phyloP scores from a whole-genome alignment of 2,113 vertebrate species.

The Dissostichus mawsoni region DNA sequence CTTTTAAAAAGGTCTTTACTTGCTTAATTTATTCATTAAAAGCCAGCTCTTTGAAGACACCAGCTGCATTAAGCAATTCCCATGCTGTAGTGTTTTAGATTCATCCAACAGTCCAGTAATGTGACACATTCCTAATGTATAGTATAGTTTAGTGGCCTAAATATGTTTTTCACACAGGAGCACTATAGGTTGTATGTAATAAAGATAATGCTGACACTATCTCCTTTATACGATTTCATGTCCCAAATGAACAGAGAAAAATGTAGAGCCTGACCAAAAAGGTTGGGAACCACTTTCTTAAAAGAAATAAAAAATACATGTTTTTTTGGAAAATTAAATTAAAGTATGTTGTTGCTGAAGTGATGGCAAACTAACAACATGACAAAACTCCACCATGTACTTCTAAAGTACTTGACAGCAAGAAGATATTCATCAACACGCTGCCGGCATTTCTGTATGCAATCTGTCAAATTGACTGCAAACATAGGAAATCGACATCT shows the following conservation, averaged over 20 bases:
- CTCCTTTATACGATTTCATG: neutral
- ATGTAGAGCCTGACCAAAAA: too few relatives aligned
- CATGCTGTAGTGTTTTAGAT: neutral
- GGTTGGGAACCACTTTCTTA: neutral
- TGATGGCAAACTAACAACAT: neutral
- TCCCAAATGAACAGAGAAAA: too few relatives aligned
- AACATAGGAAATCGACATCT: neutral
- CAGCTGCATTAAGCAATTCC: neutral
- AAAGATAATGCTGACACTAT: neutral
- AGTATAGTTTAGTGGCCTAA: neutral
- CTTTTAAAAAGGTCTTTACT: constrained; percentile 14
- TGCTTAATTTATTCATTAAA: constrained; percentile 51
- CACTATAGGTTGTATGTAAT: neutral
- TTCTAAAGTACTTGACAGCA: neutral
- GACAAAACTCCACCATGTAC: neutral
- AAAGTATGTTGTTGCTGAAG: neutral
- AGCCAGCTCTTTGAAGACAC: constrained; percentile 7
- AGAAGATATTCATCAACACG: neutral
- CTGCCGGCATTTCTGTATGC: neutral
- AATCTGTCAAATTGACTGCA: neutral
- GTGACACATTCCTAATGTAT: neutral
- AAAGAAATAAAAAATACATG: neutral
- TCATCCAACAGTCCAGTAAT: neutral
- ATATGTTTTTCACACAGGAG: neutral
- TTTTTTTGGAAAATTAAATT: neutral